Percentiles rank a stretch among this genome's conserved stretches.
These are phyloP conservation scores for Gambelia wislizenii DNA, from an alignment of 2,797 vertebrate species.

Conservation along the genomic window DNA sequence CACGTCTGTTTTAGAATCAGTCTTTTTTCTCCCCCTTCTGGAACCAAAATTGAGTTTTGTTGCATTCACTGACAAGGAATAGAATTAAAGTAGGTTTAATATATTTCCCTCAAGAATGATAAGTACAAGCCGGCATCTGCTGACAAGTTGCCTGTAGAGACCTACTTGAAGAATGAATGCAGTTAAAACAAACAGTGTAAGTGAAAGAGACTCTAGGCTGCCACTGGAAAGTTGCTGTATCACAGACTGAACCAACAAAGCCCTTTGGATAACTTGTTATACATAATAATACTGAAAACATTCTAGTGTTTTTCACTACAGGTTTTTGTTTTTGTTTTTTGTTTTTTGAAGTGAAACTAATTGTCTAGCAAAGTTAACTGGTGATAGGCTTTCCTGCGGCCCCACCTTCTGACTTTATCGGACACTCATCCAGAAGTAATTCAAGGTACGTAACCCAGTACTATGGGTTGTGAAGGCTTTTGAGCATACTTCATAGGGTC, in stretches of 20 bases:
- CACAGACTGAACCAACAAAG: background rate
- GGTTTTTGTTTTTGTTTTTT: too few relatives aligned
- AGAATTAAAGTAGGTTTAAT: constrained; percentile 35
- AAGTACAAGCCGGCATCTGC: background rate
- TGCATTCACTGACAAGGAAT: background rate
- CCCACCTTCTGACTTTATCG: too few relatives aligned
- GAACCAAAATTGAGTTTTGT: constrained; percentile 15
- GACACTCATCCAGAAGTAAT: background rate
- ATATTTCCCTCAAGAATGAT: constrained; percentile 30
- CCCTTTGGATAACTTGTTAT: background rate
- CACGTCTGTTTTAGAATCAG: background rate
- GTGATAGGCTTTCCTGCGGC: background rate
- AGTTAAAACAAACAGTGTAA: constrained; percentile 25
- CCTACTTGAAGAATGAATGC: background rate
- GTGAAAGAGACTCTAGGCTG: constrained; percentile 5
- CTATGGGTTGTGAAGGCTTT: background rate
- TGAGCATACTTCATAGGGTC: background rate
- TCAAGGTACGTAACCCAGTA: background rate
- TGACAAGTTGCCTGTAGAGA: constrained; percentile 37
- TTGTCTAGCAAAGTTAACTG: background rate
- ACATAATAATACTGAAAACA: rapidly evolving
- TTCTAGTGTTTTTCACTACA: background rate
- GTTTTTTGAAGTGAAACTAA: too few relatives aligned
- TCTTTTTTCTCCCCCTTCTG: background rate
- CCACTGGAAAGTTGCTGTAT: background rate